phyloP scores from a whole-genome alignment of 2,113 vertebrate species.

The Pimephales promelas region DNA sequence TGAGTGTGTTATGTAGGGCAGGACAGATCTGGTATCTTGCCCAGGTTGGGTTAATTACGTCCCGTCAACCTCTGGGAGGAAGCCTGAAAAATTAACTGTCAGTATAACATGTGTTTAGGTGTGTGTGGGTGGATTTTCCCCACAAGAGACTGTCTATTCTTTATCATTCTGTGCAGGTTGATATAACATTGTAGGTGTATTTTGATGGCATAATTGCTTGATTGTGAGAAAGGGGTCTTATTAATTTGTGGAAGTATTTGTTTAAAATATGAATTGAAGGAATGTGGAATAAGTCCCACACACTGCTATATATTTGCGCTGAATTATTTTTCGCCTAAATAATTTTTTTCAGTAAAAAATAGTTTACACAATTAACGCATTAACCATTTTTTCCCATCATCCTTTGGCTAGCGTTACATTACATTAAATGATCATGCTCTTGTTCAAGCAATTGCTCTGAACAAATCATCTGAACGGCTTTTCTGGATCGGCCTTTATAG shows the following conservation, averaged over 20 bases:
- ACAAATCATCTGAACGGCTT: too few species aligned
- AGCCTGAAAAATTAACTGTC: conserved; percentile 56
- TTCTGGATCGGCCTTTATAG: too few species aligned
- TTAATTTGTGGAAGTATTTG: conserved; percentile 24
- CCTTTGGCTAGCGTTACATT: too few species aligned
- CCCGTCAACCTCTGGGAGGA: conserved; percentile 50
- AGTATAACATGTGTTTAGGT: conserved; percentile 48
- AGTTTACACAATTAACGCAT: too few species aligned
- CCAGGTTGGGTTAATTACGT: conserved; percentile 52
- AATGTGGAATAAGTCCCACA: background rate
- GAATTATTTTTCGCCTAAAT: too few species aligned
- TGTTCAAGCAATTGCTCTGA: too few species aligned
- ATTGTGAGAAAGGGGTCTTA: conserved; percentile 5
- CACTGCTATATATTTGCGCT: too few species aligned
- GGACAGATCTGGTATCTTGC: conserved; percentile 41
- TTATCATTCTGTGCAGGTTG: conserved; percentile 19
- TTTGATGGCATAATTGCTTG: conserved; percentile 46
- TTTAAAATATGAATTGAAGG: conserved; percentile 2
- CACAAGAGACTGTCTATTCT: conserved; percentile 8
- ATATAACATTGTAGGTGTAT: conserved; percentile 3
- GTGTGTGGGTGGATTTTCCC: conserved; percentile 25
- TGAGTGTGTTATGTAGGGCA: conserved; percentile 47
- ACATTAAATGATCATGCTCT: too few species aligned
- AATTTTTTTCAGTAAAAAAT: too few species aligned
- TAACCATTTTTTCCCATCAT: too few species aligned